Conservation (phyloP, 2,797 vertebrate genomes). For the Cottoperca gobio region DNA sequence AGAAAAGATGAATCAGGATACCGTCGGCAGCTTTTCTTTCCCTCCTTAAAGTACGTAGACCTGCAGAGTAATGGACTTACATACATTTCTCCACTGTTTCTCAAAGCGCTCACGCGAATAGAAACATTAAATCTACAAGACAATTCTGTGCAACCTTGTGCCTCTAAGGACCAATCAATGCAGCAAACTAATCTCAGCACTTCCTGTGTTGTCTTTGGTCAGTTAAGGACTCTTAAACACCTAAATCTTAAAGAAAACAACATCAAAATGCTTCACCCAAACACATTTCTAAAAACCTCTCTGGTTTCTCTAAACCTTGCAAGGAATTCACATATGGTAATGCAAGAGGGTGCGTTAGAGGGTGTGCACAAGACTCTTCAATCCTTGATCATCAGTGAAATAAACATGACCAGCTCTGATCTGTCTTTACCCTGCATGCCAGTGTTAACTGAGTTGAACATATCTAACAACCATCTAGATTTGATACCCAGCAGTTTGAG, state of each 20-base stretch:
- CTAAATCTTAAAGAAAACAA: constrained; percentile 78
- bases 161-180: constrained; percentile 1
- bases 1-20: constrained; percentile 41
- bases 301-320: constrained; percentile 79
- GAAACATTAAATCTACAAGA: constrained; percentile 77
- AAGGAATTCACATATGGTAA: constrained; percentile 67
- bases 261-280: constrained; percentile 66
- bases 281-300: constrained; percentile 70
- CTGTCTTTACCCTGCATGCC: constrained; percentile 75
- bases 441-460: constrained; percentile 69
- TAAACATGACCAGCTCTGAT: constrained; percentile 68
- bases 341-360: constrained; percentile 64
- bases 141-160: constrained; percentile 78
- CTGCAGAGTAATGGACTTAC: constrained; percentile 76
- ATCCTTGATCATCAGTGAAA: constrained; percentile 74
- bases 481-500: constrained; percentile 59
- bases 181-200: constrained; percentile 3
- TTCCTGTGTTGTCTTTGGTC: constrained; percentile 70
- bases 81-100: constrained; percentile 69
- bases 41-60: constrained; percentile 75
- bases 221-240: constrained; percentile 73
- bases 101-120: constrained; percentile 71
- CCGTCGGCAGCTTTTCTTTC: constrained; percentile 59
- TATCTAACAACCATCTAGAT: constrained; percentile 75
- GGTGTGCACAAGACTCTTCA: constrained; percentile 73